These are phyloP conservation scores for Rotaria magnacalcarata DNA, from an alignment of 2,888 invertebrate genomes.

Conservation along the genomic window DNA sequence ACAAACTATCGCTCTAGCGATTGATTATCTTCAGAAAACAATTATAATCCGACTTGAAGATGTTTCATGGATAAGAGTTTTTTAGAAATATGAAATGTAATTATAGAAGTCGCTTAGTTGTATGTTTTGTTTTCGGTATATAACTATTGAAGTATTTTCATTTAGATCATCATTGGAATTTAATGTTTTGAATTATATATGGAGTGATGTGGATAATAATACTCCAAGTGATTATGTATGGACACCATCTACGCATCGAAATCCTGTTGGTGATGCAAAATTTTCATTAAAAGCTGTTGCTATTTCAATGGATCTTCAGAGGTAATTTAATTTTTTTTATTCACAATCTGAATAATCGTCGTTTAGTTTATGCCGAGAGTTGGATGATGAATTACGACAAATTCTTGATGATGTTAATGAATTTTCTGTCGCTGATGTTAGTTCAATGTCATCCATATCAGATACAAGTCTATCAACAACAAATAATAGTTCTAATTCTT, in stretches of 20 bases:
- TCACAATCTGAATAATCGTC: too few species aligned
- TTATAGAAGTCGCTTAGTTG: too few species aligned
- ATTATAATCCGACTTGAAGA: too few species aligned
- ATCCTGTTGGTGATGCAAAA: slow-evolving; percentile 16
- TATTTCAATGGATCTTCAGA: slow-evolving; percentile 15
- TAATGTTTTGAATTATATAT: not conserved
- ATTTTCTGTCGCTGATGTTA: not conserved
- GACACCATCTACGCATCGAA: slow-evolving; percentile 10
- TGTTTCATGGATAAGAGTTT: too few species aligned
- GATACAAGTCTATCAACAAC: not conserved
- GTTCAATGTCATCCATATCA: not conserved
- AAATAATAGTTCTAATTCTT: not conserved
- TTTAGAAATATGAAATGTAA: too few species aligned
- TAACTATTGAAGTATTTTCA: not conserved
- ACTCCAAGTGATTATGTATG: slow-evolving; percentile 32
- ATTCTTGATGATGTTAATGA: slow-evolving; percentile 27
- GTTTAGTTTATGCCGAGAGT: slow-evolving; percentile 32
- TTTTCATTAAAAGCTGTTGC: slow-evolving; percentile 31
- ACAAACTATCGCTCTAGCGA: too few species aligned
- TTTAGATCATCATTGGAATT: not conserved
- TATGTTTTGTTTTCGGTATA: too few species aligned
- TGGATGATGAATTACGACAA: slow-evolving; percentile 1
- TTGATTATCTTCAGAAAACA: too few species aligned
- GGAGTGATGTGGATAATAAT: slow-evolving; percentile 25
- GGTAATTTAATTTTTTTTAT: not conserved